Evolutionary conservation across 1,140 invertebrate genomes (phyloP).

Genomic region (Lepidurus arcticus): DNA sequence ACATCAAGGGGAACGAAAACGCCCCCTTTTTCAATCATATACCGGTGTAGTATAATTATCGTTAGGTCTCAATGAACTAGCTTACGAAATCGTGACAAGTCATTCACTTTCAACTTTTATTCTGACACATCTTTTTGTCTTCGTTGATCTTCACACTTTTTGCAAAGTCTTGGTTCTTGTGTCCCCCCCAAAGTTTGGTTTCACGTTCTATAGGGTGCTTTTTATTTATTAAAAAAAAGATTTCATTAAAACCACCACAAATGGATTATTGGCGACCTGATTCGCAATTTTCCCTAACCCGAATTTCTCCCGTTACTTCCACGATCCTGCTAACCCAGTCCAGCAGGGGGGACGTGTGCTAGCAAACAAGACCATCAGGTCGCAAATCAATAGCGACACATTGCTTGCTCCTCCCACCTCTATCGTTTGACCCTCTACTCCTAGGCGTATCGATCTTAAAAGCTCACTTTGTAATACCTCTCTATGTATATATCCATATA

Average conservation of each 20-base stretch:
- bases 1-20: not conserved
- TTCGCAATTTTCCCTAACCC: not conserved
- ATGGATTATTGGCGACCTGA: not conserved
- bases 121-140: not conserved
- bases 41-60: not conserved
- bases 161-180: not conserved
- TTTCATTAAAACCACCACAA: not conserved
- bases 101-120: not conserved
- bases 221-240: not conserved
- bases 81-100: not conserved
- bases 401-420: not conserved
- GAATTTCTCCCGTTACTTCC: not conserved
- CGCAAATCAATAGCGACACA: slow-evolving; percentile 2
- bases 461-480: not conserved
- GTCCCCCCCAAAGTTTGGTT: not conserved
- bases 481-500: not conserved
- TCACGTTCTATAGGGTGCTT: not conserved
- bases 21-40: not conserved
- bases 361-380: slow-evolving; percentile 14
- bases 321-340: not conserved
- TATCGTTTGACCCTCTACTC: slow-evolving; percentile 13
- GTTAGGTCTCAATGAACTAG: not conserved
- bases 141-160: not conserved
- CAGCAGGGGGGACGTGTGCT: not conserved
- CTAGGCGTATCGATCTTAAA: not conserved